Evolutionary conservation across 2,113 vertebrate species (phyloP).

Genomic region (Montifringilla adamsi): DNA sequence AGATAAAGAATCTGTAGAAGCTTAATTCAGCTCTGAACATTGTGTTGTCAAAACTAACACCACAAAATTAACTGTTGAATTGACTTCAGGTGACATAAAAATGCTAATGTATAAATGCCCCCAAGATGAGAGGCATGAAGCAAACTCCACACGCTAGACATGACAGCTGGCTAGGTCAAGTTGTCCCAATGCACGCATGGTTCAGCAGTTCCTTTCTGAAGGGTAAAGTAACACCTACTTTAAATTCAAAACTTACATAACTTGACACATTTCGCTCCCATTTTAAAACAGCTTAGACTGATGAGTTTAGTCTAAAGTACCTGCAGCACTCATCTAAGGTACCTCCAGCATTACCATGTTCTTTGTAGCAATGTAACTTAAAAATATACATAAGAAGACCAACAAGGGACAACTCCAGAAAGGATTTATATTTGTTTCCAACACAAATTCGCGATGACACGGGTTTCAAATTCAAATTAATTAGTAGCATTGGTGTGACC

Average conservation of each 20-base stretch:
- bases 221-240: not conserved
- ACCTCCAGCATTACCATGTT: rapidly evolving
- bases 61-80: not conserved
- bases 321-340: rapidly evolving
- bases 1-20: rapidly evolving
- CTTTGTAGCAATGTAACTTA: rapidly evolving
- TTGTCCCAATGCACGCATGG: rapidly evolving
- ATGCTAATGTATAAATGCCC: not conserved
- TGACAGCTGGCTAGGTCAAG: rapidly evolving
- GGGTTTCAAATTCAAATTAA: rapidly evolving
- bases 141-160: not conserved
- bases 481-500: rapidly evolving
- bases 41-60: rapidly evolving
- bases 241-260: not conserved
- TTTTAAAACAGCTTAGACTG: not conserved
- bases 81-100: not conserved
- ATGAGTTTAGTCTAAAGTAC: not conserved
- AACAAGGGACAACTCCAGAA: rapidly evolving
- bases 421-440: rapidly evolving
- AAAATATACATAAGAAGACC: rapidly evolving
- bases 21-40: not conserved
- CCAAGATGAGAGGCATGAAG: not conserved
- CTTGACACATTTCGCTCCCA: not conserved
- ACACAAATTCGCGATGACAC: rapidly evolving
- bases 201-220: not conserved